phyloP scores from a whole-genome alignment of 2,888 invertebrate species.

The Nematopogon swammerdamellus region DNA sequence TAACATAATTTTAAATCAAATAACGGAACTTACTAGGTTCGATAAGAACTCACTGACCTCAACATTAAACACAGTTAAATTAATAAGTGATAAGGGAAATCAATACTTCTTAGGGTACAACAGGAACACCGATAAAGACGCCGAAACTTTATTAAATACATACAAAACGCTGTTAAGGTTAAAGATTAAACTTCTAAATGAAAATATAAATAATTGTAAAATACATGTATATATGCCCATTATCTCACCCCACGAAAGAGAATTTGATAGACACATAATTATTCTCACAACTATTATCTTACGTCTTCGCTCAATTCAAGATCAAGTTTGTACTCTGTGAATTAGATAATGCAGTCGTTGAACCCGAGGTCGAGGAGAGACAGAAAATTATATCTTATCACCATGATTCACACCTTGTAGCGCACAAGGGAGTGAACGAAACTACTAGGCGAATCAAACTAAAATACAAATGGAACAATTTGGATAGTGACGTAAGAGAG shows the following conservation, averaged over 20 bases:
- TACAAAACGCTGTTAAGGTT: background rate
- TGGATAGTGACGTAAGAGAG: constrained; percentile 8
- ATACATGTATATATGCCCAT: background rate
- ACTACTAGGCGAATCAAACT: constrained; percentile 8
- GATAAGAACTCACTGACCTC: background rate
- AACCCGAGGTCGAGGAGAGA: constrained; percentile 5
- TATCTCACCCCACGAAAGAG: background rate
- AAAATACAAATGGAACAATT: constrained; percentile 7
- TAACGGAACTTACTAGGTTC: background rate
- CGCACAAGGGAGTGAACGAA: constrained; percentile 8
- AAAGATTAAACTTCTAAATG: background rate
- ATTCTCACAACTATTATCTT: background rate
- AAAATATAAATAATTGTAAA: background rate
- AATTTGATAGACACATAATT: background rate
- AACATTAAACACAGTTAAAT: background rate
- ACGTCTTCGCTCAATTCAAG: background rate
- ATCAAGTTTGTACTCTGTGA: background rate
- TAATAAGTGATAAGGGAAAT: background rate
- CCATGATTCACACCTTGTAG: constrained; percentile 6
- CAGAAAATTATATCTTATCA: constrained; percentile 8
- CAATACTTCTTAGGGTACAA: background rate
- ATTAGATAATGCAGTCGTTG: background rate
- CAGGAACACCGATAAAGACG: background rate
- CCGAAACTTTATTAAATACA: background rate
- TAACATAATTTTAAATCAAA: background rate